Evolutionary conservation across 2,113 vertebrate genomes (phyloP).

Genomic region (Pelodiscus sinensis): DNA sequence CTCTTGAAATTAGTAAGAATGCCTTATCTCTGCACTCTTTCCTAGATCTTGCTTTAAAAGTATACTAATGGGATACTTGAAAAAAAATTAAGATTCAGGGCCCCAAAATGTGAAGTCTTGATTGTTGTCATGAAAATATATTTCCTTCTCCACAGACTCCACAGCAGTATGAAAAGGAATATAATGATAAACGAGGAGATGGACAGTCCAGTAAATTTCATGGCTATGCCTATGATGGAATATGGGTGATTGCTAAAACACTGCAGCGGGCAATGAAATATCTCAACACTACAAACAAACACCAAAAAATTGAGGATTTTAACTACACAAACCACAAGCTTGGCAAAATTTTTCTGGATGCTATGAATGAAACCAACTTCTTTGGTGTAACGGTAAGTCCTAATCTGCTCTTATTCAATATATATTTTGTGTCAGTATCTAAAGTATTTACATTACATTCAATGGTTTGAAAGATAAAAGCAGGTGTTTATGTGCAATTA

Average conservation of each 20-base stretch:
- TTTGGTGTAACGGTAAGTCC: conserved; percentile 95
- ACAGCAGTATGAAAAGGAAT: conserved; percentile 95
- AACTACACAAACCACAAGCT: conserved; percentile 94
- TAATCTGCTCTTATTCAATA: neutral
- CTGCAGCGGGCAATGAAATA: conserved; percentile 93
- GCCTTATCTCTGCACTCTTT: neutral
- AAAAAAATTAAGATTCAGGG: neutral
- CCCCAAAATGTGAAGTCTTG: neutral
- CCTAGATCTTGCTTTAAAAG: neutral
- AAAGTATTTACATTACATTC: neutral
- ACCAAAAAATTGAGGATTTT: conserved; percentile 92
- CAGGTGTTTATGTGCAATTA: neutral
- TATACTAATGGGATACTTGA: neutral
- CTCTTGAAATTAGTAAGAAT: neutral
- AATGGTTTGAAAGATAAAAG: neutral
- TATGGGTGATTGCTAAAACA: conserved; percentile 98
- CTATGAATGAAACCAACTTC: conserved; percentile 99
- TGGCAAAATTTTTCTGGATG: conserved; percentile 94
- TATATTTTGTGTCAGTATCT: neutral
- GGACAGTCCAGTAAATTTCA: conserved; percentile 98
- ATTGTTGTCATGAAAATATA: neutral
- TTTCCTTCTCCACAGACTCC: conserved; percentile 85
- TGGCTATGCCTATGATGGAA: conserved; percentile 97
- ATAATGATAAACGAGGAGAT: conserved; percentile 90
- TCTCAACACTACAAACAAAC: conserved; percentile 85